Evolutionary conservation across 1,140 invertebrate genomes (phyloP), one percentile per base, ranked within the genome.

Genomic region (Piezodorus guildinii): DNA sequence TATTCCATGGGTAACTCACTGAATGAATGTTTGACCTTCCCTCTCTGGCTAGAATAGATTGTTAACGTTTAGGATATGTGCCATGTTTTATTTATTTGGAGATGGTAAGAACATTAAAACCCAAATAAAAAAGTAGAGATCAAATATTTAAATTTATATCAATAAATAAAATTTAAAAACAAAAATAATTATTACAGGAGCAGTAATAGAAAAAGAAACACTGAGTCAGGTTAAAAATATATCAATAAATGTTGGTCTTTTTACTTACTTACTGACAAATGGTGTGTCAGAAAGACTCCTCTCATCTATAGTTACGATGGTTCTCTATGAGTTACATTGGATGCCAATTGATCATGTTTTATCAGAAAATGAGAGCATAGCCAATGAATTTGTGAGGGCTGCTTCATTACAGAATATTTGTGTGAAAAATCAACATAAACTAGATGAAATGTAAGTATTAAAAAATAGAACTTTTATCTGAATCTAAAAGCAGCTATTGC

Each of bases 361-460:
- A 19, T n/a, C 58, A 25, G 25, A 59, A 30, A 61, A 60, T 49
- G 34, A 12, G 14, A 39, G 39, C 4, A 27, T 51, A n/a, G 2
- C 21, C 5, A 46, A 8, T 3, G 44, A 60, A 19, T 27, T 65
- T 34, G 17, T 52, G 14, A 34, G 45, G 16, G 56, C 59, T 60
- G 63, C 63, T 51, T 25, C 43, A n/a, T 17, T 12, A 12, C 52
- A 45, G 52, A 45, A 56, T n/a, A 65, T 65, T 3, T 65, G 63
- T 43, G 19, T n/a, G 16, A n/a, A 17, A 17, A n/a, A 21, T n/a
- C 23, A 46, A 15, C 16, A 21, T 25, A 51, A 21, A 19, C 14
- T 21, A 52, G 12, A 19, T 6, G 49, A 46, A 21, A 3, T 43
- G 30, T 44, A 23, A 62, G 15, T 30, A 52, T 15, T 3, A 2